These are phyloP conservation scores for Sesamia nonagrioides DNA, from an alignment of 1,140 invertebrate genomes.

Conservation along the genomic window DNA sequence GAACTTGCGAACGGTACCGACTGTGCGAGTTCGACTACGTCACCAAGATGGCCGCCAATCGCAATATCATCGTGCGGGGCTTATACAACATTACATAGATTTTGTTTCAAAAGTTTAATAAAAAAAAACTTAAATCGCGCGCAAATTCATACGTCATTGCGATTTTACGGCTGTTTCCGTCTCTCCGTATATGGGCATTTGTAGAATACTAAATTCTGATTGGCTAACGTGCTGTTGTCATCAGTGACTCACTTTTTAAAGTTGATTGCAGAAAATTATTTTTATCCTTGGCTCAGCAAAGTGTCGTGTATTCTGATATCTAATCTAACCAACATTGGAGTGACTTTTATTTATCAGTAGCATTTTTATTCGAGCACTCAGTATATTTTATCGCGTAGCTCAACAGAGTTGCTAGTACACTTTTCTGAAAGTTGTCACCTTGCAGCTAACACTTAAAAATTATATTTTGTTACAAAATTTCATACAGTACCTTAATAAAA, in stretches of 20 bases:
- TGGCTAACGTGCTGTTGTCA: conserved; percentile 76
- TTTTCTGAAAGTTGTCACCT: conserved; percentile 74
- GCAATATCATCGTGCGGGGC: too few relatives aligned
- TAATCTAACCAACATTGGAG: conserved; percentile 64
- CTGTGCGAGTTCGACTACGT: too few relatives aligned
- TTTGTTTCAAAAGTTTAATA: background rate
- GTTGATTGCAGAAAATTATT: conserved; percentile 59
- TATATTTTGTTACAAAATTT: conserved; percentile 10
- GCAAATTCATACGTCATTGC: conserved; percentile 45
- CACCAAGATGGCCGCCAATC: too few relatives aligned
- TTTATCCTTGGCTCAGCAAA: conserved; percentile 63
- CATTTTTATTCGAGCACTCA: conserved; percentile 60
- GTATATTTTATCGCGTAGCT: conserved; percentile 57
- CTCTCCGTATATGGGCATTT: conserved; percentile 85
- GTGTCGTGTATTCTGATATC: conserved; percentile 67
- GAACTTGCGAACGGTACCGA: too few relatives aligned
- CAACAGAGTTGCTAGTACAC: conserved; percentile 63
- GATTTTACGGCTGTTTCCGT: conserved; percentile 69
- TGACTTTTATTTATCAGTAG: conserved; percentile 65
- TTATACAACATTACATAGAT: background rate
- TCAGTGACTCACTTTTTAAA: conserved; percentile 79
- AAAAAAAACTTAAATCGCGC: conserved; percentile 22
- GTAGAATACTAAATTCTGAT: conserved; percentile 78
- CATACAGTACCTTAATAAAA: conserved; percentile 2
- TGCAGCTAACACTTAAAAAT: conserved; percentile 55